Evolutionary conservation across 2,888 invertebrate species (phyloP), one percentile per base, ranked within the genome.

Genomic region (Marasmarcha lunaedactyla): DNA sequence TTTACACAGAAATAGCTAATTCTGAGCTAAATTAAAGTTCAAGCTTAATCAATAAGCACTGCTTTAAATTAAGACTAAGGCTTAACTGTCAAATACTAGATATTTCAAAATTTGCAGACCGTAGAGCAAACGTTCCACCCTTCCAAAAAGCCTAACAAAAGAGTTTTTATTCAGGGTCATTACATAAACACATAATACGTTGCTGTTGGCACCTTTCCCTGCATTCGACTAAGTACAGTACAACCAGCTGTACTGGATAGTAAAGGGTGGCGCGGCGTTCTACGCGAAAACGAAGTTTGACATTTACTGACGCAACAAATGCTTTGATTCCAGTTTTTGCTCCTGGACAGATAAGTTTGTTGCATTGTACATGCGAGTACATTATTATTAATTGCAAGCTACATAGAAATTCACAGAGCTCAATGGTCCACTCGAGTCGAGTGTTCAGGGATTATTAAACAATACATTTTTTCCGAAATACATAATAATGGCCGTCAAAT

Each of bases 401-500:
- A 55, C 62, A 65, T 66, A 62, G 62, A 58, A 63, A 55, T 56
- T 57, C 55, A 57, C 53, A 49, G 59, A 59, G 61, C 62, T 71
- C 65, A 67, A 71, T 67, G 59, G 55, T 57, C 49, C 67, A 57
- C 77, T 76, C 51, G 53, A 71, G 48, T 62, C 63, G 54, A 74
- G 76, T 46, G 61, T 63, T 56, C 46, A 60, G 74, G 76, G 74
- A 81, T 81, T 72, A 76, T 70, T 65, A 79, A 78, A 83, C 81
- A 83, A 81, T 78, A 54, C 71, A 68, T 67, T 77, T 72, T n/a
- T 76, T 77, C 71, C 78, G 69, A 81, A 83, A 83, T 79, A 79
- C 78, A 79, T 79, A 79, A 81, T 79, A 81, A 78, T 72, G 69
- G 61, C 65, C 73, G 76, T 73, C 77, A 76, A 78, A 81, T 74